These are phyloP conservation scores for Scaptodrosophila latifasciaeformis DNA, from an alignment of 2,888 invertebrate genomes.

Conservation along the genomic window DNA sequence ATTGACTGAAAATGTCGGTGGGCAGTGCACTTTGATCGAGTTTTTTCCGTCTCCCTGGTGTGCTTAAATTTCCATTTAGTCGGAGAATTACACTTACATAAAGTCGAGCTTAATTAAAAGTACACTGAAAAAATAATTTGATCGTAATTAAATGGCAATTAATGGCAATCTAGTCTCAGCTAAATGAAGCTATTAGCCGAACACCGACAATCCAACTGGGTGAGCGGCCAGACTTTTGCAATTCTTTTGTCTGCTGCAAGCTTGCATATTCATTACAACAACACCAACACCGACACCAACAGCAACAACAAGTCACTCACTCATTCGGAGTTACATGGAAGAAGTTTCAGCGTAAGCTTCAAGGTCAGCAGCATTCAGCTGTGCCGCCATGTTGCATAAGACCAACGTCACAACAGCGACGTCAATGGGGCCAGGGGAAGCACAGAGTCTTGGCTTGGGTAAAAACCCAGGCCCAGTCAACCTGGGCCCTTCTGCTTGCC, in stretches of 20 bases:
- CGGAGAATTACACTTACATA: too few relatives aligned
- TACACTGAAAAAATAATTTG: conserved; percentile 19
- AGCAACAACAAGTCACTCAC: too few relatives aligned
- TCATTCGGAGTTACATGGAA: too few relatives aligned
- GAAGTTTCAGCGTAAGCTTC: conserved; percentile 5
- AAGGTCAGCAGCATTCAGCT: conserved; percentile 2
- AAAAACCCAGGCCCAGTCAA: conserved; percentile 53
- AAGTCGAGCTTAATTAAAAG: conserved; percentile 24
- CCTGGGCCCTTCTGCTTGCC: conserved; percentile 45
- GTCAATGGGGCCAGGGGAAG: conserved; percentile 17
- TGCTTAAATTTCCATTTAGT: too few relatives aligned
- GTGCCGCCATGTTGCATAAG: neutral
- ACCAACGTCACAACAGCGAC: conserved; percentile 42
- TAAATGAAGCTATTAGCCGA: conserved; percentile 29
- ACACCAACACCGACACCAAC: too few relatives aligned
- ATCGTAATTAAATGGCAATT: conserved; percentile 6
- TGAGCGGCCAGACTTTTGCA: conserved; percentile 44
- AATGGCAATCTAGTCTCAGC: too few relatives aligned
- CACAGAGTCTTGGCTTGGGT: conserved; percentile 1
- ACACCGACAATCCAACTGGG: neutral
- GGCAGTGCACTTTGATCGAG: too few relatives aligned
- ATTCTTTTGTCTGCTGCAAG: conserved; percentile 54
- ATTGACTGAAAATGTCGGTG: too few relatives aligned
- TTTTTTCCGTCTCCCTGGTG: too few relatives aligned
- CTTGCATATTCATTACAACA: too few relatives aligned